These are phyloP conservation scores for Peromyscus eremicus DNA, from an alignment of 2,797 vertebrate species.

Conservation along the genomic window DNA sequence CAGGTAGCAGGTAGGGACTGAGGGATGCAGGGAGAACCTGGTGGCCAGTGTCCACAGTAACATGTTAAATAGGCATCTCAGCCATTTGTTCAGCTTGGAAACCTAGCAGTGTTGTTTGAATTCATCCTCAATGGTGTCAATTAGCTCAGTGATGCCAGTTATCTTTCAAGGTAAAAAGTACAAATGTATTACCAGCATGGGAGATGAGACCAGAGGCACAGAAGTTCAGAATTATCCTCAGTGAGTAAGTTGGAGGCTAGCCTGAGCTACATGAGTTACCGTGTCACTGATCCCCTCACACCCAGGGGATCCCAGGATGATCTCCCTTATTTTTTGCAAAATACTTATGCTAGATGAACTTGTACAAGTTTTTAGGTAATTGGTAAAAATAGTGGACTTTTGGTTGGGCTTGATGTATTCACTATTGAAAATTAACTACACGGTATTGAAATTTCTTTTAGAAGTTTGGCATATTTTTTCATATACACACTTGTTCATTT, in stretches of 20 bases:
- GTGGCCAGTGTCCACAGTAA: neutral
- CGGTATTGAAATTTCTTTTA: neutral
- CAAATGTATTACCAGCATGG: neutral
- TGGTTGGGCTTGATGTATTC: constrained; percentile 14
- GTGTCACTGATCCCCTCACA: no score
- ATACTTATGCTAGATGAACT: constrained; percentile 11
- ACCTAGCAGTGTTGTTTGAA: neutral
- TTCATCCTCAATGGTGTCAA: neutral
- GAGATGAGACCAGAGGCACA: neutral
- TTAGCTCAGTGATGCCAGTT: neutral
- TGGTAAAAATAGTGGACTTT: constrained; percentile 40
- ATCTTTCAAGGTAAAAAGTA: neutral
- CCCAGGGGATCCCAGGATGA: neutral
- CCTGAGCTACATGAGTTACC: neutral
- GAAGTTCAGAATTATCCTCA: neutral
- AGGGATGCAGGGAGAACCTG: neutral
- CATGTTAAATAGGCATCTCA: neutral
- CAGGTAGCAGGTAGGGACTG: neutral
- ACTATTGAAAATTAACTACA: neutral
- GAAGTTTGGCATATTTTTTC: neutral
- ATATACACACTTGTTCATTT: constrained; percentile 4
- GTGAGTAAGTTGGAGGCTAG: neutral
- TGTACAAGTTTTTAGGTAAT: neutral
- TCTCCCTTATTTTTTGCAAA: neutral
- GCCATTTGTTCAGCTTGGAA: neutral